Evolutionary conservation across 2,888 invertebrate species (phyloP), one percentile per base, ranked within the genome.

Genomic region (Andrena dorsata): DNA sequence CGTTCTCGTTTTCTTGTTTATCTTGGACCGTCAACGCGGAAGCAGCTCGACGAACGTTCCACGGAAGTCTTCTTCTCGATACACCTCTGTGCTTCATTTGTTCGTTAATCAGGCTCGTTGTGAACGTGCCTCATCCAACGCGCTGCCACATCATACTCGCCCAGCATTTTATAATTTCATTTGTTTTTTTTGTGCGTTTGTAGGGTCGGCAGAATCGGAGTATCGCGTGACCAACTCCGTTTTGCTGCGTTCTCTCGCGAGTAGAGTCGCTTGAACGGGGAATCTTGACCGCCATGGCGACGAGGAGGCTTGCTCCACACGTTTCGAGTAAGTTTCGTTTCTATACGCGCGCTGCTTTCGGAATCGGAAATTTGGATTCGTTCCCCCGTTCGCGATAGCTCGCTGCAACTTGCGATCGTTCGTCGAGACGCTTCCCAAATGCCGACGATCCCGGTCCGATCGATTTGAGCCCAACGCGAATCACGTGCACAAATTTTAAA

Each of bases 401-500:
- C 32, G 23, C 53, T 16, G 13, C 23, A n/a, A 23, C 35, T 23
- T 53, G 20, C 30, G 13, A 41, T 61, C 75, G 70, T 73, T 76
- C 86, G 78, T 68, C 88, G 83, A 77, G 75, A 77, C 83, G 79
- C 80, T 68, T 60, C 66, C 41, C 35, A 26, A 80, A 74, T 80
- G 71, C 83, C 84, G 83, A 77, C 77, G 70, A 85, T 83, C 86
- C 72, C 63, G 41, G 75, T 58, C 73, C 83, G 76, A 64, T 77
- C 82, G 71, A 80, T 80, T 83, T 82, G 82, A 88, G 80, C 75
- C 75, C 84, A 81, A 77, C 84, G 71, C 76, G 77, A 81, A 83
- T 81, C 83, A 73, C 76, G 72, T 82, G 63, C 75, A 65, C 84
- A 76, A 84, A 53, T 76, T 74, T 47, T 72, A 82, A 80, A 82